phyloP scores from a whole-genome alignment of 2,113 vertebrate species.

The Thamnaconus septentrionalis region DNA sequence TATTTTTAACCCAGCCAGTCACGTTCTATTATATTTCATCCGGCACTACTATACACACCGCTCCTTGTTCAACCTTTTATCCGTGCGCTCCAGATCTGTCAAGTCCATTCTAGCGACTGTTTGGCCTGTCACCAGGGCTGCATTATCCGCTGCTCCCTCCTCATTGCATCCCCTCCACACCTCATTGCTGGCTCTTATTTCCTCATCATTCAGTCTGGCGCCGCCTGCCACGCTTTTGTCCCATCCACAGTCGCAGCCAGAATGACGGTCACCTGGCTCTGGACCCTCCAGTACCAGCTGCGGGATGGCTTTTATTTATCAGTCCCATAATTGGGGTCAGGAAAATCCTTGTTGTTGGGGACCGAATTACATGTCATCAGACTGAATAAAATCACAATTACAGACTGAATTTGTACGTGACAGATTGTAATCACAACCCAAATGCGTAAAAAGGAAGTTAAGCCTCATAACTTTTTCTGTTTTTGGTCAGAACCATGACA shows the following conservation, averaged over 20 bases:
- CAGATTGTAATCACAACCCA: too few species aligned
- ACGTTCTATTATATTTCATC: constrained; percentile 3
- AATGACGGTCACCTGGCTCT: constrained; percentile 51
- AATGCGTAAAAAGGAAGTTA: too few species aligned
- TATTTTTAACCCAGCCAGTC: constrained; percentile 35
- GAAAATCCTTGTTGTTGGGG: constrained; percentile 20
- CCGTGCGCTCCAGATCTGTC: constrained; percentile 46
- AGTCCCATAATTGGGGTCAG: constrained; percentile 38
- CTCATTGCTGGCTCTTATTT: constrained; percentile 45
- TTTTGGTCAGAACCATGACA: too few species aligned
- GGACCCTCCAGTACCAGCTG: constrained; percentile 31
- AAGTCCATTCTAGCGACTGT: constrained; percentile 31
- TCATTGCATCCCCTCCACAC: constrained; percentile 1
- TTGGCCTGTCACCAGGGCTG: constrained; percentile 28
- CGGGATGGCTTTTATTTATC: constrained; percentile 45
- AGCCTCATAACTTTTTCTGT: too few species aligned
- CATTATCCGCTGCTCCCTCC: constrained; percentile 12
- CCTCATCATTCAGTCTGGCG: constrained; percentile 52
- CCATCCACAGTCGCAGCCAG: constrained; percentile 39
- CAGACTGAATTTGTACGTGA: background rate
- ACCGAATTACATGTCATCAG: background rate
- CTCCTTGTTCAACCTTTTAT: constrained; percentile 27
- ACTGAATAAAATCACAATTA: too few species aligned
- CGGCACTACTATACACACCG: constrained; percentile 5
- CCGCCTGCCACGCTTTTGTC: constrained; percentile 47